Conservation (phyloP, 2,888 invertebrate genomes). For the Athalia rosae region DNA sequence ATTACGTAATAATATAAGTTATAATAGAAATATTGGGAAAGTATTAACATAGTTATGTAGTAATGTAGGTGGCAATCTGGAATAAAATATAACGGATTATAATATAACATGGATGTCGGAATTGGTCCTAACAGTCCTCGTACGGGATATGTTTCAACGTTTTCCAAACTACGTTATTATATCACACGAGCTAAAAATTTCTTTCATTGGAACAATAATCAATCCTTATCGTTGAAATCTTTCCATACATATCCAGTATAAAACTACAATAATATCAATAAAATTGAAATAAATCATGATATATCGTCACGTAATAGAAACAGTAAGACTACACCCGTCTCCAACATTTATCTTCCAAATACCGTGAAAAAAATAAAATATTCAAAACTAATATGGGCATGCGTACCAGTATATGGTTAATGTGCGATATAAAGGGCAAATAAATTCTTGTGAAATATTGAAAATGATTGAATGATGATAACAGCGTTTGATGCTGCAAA, state of each 20-base stretch:
- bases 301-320: slow-evolving; percentile 1
- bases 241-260: not conserved
- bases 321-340: not conserved
- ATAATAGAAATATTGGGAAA: slow-evolving; percentile 61
- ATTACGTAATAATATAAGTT: slow-evolving; percentile 60
- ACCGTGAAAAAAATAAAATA: not conserved
- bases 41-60: slow-evolving; percentile 62
- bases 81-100: slow-evolving; percentile 71
- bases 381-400: not conserved
- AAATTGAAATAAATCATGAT: not conserved
- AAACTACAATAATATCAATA: not conserved
- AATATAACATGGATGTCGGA: slow-evolving; percentile 61
- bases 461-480: not conserved
- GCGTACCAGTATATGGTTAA: slow-evolving; percentile 1
- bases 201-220: not conserved
- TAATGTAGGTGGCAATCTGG: slow-evolving; percentile 70
- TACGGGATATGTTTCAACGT: not conserved
- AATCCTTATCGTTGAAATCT: not conserved
- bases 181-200: not conserved
- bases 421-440: not conserved
- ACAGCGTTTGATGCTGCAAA: not conserved
- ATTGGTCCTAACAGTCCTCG: slow-evolving; percentile 26
- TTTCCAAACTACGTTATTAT: not conserved
- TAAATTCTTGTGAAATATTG: not conserved
- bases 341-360: not conserved